Evolutionary conservation across 2,888 invertebrate genomes (phyloP), one percentile per base, ranked within the genome.

Genomic region (Agriotes lineatus): DNA sequence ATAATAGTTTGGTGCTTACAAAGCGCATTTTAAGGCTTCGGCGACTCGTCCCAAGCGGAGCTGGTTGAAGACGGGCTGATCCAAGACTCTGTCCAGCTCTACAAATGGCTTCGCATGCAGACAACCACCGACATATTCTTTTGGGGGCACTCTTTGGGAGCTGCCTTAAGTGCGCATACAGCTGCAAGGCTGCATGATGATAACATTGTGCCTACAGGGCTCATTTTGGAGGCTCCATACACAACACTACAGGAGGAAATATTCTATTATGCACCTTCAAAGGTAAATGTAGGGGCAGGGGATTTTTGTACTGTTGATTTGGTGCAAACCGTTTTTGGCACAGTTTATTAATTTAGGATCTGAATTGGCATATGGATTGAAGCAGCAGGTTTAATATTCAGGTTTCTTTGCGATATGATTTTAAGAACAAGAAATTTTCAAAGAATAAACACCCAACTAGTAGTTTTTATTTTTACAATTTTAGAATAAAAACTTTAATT

Each of bases 91-190:
- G 61, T 79, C n/a, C 79, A 81, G 69, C 52, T 83, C 16, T 82
- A 80, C 68, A 70, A 78, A 48, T 81, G 81, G 81, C 70, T 83
- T 2, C 22, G 45, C 37, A 4, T 3, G 0, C 76, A 74, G 16
- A 77, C 74, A 50, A 78, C 79, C 5, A 54, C 74, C n/a, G 71
- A 76, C 6, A 80, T 83, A 67, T 83, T 78, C 72, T 71, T 83
- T 45, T 83, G 82, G 82, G 82, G 81, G 0, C 82, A 83, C 67
- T 83, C 83, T 1, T 65, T 83, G 56, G 83, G 83, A 0, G 75
- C 81, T 18, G 77, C 82, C 22, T 65, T 83, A 67, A 79, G 80
- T 6, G 75, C 81, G n/a, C 76, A 76, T 42, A 80, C 80, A 1
- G 59, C 78, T n/a, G 71, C 77, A 12, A 65, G 66, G 35, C 61